Evolutionary conservation across 2,113 vertebrate genomes (phyloP).

Genomic region (Oreochromis aureus): DNA sequence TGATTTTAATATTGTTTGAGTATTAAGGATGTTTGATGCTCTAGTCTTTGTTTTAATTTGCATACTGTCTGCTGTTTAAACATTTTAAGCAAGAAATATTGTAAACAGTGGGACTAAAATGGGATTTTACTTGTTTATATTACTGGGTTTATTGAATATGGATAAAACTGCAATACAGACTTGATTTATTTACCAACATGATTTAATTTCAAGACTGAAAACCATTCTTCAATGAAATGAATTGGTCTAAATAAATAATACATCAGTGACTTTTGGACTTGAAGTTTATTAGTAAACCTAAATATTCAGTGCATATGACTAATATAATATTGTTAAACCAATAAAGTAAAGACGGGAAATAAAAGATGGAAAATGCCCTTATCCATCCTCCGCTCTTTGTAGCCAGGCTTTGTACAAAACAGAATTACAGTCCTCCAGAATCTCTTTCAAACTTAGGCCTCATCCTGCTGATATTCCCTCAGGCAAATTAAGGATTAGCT

Average conservation of each 20-base stretch:
- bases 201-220: background rate
- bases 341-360: background rate
- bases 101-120: background rate
- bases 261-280: background rate
- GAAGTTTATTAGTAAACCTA: background rate
- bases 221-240: background rate
- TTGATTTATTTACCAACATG: background rate
- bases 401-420: constrained; percentile 33
- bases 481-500: constrained; percentile 74
- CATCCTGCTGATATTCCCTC: constrained; percentile 66
- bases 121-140: background rate
- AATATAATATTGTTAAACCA: background rate
- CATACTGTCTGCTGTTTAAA: background rate
- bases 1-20: background rate
- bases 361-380: constrained; percentile 18
- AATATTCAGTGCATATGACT: background rate
- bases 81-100: background rate
- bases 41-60: background rate
- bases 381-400: background rate
- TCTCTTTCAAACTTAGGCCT: constrained; percentile 47
- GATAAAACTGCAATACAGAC: background rate
- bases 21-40: background rate
- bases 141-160: background rate
- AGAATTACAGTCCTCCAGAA: constrained; percentile 45
- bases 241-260: background rate